Base-by-base conservation (phyloP, 2,888 invertebrate genomes). In the Ochropleura plecta region DNA sequence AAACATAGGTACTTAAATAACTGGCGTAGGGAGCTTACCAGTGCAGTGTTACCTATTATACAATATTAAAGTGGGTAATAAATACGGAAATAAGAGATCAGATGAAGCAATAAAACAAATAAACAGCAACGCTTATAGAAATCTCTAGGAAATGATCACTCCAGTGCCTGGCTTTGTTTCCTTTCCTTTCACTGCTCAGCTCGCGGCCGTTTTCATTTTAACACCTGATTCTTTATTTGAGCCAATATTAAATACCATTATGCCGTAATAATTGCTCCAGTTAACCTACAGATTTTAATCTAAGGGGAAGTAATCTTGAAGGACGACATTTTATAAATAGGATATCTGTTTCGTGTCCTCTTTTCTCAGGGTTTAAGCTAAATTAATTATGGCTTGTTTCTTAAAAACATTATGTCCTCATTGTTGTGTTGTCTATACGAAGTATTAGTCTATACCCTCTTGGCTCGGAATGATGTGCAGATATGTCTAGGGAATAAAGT, bases 141-240 rank as follows among this genome's bases (percentile, higher is more conserved):
- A 93, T 92, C 92, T 89, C 87, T 88, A 92, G 92, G 93, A 93
- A 93, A 92, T 90, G 89, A 93, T 92, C 92, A 90, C 84, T 80
- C 72, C 73, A 73, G 79, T 70, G 73, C 86, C 73, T 81, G 80
- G 79, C 86, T 89, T 91, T 91, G 91, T 92, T 93, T 92, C 90
- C 92, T 90, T 91, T 88, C 91, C 92, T 92, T 93, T 93, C 92
- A 91, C 93, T 91, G 82, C 76, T 82, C 74, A 87, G 67, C 90
- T 86, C 76, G 84, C 77, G 91, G 90, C 84, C 85, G 88, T 90
- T 91, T 88, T 89, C 89, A 90, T 91, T 89, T 91, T 91, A 91
- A 86, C 90, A 92, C 90, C 88, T 91, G 89, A 82, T 82, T 76
- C 66, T 85, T 86, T 64, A 81, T 78, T 81, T 55, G n/a, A 74